Evolutionary conservation across 1,140 invertebrate species (phyloP).

Genomic region (Halotydeus destructor): DNA sequence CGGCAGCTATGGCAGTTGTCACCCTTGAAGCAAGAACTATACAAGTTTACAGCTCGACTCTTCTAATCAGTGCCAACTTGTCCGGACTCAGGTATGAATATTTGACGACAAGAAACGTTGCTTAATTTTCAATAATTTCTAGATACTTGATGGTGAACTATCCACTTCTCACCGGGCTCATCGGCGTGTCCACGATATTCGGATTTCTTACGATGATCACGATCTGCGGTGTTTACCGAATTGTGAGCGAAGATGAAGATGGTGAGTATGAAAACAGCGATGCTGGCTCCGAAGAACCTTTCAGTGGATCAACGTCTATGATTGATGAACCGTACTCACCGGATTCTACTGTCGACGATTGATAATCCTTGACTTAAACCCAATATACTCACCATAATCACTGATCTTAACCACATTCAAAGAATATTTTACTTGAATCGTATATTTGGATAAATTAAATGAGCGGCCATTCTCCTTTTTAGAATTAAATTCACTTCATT

Average conservation of each 20-base stretch:
- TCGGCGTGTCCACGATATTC: slow-evolving; percentile 3
- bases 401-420: too few relatives aligned
- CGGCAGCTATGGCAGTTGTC: background rate
- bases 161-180: slow-evolving; percentile 2
- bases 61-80: background rate
- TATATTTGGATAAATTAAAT: too few relatives aligned
- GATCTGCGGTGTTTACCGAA: background rate
- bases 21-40: slow-evolving; percentile 4
- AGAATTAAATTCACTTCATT: too few relatives aligned
- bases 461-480: too few relatives aligned
- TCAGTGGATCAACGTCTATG: background rate
- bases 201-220: slow-evolving; percentile 1
- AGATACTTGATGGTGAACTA: slow-evolving; percentile 8
- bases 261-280: background rate
- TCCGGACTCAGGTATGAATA: background rate
- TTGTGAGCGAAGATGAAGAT: background rate
- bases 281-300: background rate
- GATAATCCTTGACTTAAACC: too few relatives aligned
- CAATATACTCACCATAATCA: too few relatives aligned
- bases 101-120: background rate
- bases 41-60: background rate
- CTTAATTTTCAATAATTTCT: background rate
- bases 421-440: too few relatives aligned
- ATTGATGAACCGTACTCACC: too few relatives aligned
- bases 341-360: too few relatives aligned